These are phyloP conservation scores for Tragelaphus strepsiceros DNA, from an alignment of 2,113 vertebrate genomes.

Conservation along the genomic window DNA sequence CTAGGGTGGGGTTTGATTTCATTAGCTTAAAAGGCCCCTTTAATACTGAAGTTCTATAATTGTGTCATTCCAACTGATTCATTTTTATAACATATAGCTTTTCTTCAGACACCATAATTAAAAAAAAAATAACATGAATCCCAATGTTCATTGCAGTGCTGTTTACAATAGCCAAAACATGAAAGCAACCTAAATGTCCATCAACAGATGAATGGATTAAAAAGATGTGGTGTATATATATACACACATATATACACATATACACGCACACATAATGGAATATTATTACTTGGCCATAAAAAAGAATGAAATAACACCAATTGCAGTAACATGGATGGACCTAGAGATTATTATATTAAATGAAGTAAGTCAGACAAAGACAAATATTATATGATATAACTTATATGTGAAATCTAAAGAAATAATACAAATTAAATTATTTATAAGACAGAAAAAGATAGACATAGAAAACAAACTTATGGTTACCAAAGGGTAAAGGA, in stretches of 20 bases:
- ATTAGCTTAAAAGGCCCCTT: conserved; percentile 4
- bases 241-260: background rate
- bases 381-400: background rate
- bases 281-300: background rate
- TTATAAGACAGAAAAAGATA: background rate
- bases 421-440: background rate
- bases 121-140: background rate
- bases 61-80: background rate
- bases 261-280: background rate
- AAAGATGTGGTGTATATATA: background rate
- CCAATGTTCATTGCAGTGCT: background rate
- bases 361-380: background rate
- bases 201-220: background rate
- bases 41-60: conserved; percentile 8
- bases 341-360: background rate
- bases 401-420: background rate
- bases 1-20: background rate
- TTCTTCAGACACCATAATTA: background rate
- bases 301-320: background rate
- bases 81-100: conserved; percentile 3
- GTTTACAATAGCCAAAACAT: background rate
- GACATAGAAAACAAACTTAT: background rate
- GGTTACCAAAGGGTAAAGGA: background rate
- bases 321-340: background rate
- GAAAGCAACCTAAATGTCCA: background rate